phyloP scores from a whole-genome alignment of 2,888 invertebrate genomes.

The Teinopalpus imperialis region DNA sequence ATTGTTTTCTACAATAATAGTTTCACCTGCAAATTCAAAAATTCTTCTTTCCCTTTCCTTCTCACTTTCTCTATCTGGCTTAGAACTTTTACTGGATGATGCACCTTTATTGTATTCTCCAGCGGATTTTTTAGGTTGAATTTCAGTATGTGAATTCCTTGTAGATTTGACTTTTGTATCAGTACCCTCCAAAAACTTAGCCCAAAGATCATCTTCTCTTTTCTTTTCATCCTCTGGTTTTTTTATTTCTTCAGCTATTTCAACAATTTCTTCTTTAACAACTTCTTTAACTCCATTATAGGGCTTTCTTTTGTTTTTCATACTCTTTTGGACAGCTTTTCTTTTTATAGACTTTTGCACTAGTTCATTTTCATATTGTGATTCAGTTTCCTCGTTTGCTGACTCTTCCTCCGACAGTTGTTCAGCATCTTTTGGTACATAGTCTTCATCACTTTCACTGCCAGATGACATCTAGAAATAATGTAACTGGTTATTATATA shows the following conservation, averaged over 20 bases:
- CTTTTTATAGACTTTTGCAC: conserved; percentile 59
- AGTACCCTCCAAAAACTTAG: conserved; percentile 88
- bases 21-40: conserved; percentile 95
- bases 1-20: conserved; percentile 81
- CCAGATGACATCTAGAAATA: conserved; percentile 79
- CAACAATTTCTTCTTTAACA: conserved; percentile 35
- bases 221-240: conserved; percentile 85
- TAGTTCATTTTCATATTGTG: conserved; percentile 76
- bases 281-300: conserved; percentile 38
- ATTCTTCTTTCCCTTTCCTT: conserved; percentile 83
- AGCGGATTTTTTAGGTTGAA: conserved; percentile 27
- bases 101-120: conserved; percentile 2
- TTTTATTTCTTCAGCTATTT: conserved; percentile 45
- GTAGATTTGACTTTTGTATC: conserved; percentile 63
- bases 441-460: conserved; percentile 91
- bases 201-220: conserved; percentile 89
- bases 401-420: conserved; percentile 86
- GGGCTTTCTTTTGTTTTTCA: conserved; percentile 52
- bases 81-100: conserved; percentile 26
- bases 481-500: conserved; percentile 1
- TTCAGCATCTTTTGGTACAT: conserved; percentile 85
- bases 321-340: conserved; percentile 45
- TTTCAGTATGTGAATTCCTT: conserved; percentile 35
- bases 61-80: conserved; percentile 57
- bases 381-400: conserved; percentile 83